Base-by-base conservation (phyloP, 37 sponge, comb jelly and placozoan species). In the Hexactinellida sp. region DNA sequence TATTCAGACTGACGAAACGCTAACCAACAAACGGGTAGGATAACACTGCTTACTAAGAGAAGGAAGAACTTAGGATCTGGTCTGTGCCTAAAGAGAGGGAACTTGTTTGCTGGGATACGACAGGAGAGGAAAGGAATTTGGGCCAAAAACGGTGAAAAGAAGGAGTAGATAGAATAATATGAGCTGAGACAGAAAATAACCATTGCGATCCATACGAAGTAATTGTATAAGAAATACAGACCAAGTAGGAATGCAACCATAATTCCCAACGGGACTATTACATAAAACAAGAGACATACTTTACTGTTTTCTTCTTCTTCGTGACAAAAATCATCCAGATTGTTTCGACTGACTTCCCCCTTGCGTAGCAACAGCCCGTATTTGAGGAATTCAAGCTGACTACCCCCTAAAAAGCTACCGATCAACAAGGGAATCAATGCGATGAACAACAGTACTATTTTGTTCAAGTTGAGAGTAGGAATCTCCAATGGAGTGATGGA, bases 181-280 rank as follows among this genome's bases (percentile, higher is more conserved):
- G 92, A 54, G 0, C 84, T 85, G 54, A 93, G 32, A 24, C 89
- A 84, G 85, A 91, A 95, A 25, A 91, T 54, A n/a, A 54, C 90
- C 1, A 95, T 86, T 37, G 85, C 92, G 1, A 95, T 82, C 83
- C 91, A 95, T 37, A 95, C 96, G 90, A 87, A 16, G 83, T 87
- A 87, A 21, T 87, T 52, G 71, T 93, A 95, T 87, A 92, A 92
- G 86, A 88, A 91, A 87, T 95, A 95, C 51, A 95, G 89, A 24
- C 93, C 87, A 5, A 91, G 55, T 21, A 95, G 83, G 55, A 95
- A 76, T 0, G 82, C 85, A 30, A 87, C 83, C 83, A 89, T 88
- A 37, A 88, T 34, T 13, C 39, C 86, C 36, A 89, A 37, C 5
- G 89, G 41, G 37, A 90, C 55, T 47, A 87, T 37, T 7, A 39